Base-by-base conservation (phyloP, 2,797 vertebrate species). In the Nannoperca obscura region DNA sequence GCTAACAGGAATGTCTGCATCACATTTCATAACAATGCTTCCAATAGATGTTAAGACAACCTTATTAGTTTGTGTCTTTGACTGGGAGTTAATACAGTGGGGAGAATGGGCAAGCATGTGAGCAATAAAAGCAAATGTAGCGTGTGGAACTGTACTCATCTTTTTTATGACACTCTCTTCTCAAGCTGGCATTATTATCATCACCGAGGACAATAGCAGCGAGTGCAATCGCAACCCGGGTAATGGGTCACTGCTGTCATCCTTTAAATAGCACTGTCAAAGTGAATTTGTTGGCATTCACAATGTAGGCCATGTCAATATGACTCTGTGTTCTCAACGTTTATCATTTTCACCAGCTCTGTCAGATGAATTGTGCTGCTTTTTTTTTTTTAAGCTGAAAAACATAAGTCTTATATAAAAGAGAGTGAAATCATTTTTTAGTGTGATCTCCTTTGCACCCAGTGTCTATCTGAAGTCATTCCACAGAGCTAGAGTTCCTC, bases 251-350 rank as follows among this genome's bases (percentile, higher is more conserved):
- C 54, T 15, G 54, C 64, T 76, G 82, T 55, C 71, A 74, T 72
- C 52, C 87, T 82, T 81, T 62, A 86, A 87, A 87, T 85, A 84
- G 78, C 59, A 2, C 80, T 36, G 84, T 87, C 79, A 80, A 74
- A 81, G 58, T 9, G 53, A 84, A 78, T 86, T 27, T 70, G 57
- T 70, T 34, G 44, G 44, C 49, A n/a, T 78, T 54, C 52, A 24
- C 24, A 81, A 72, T 85, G 44, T 76, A 40, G 76, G 65, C 60
- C 42, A 40, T 67, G 74, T 80, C 85, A 76, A 60, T 83, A 62
- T 15, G 34, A 53, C 8, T 61, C 53, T 12, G 10, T 70, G 73
- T 58, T 57, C 42, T 57, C 4, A 1, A 32, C 67, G 83, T 76
- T 77, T 46, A 69, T 64, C 15, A 36, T 59, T 81, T 73, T 55